A percentile compares a stretch with the other conserved stretches of the same genome.
Evolutionary conservation across 2,888 invertebrate genomes (phyloP).

Genomic region (Meliscaeva auricollis): DNA sequence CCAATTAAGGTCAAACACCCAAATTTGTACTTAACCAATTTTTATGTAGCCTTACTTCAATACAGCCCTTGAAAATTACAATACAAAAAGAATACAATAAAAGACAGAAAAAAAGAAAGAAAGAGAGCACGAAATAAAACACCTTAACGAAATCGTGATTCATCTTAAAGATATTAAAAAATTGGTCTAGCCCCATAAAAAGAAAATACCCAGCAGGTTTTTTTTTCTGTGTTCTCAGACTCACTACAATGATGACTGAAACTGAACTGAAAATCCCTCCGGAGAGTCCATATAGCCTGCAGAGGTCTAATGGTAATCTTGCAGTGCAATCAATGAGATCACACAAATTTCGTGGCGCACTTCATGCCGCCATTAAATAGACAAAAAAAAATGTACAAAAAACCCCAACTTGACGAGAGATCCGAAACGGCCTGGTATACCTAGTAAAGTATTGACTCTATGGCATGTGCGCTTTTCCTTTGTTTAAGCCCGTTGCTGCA

Average conservation of each 20-base stretch:
- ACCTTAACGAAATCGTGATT: constrained; percentile 30
- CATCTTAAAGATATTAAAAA: constrained; percentile 28
- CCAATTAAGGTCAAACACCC: too few species aligned
- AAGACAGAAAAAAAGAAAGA: background rate
- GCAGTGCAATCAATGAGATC: constrained; percentile 63
- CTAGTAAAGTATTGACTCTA: constrained; percentile 39
- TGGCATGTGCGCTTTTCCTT: constrained; percentile 61
- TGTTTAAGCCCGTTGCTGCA: constrained; percentile 43
- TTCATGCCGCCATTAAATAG: constrained; percentile 40
- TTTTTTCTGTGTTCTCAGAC: constrained; percentile 9
- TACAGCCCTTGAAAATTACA: constrained; percentile 6
- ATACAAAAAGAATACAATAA: background rate
- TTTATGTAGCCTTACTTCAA: background rate
- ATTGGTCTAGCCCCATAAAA: constrained; percentile 19
- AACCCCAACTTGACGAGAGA: constrained; percentile 49
- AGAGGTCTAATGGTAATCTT: constrained; percentile 22
- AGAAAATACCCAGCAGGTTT: constrained; percentile 18
- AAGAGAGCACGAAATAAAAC: constrained; percentile 8
- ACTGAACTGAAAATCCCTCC: constrained; percentile 16
- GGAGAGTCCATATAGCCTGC: background rate
- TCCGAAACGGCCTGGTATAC: constrained; percentile 15
- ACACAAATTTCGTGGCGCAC: constrained; percentile 62
- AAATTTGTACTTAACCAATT: background rate
- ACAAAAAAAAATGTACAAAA: background rate
- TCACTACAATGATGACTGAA: constrained; percentile 23